Base-by-base conservation (phyloP, 2,888 invertebrate species). In the Uloborus plumipes region DNA sequence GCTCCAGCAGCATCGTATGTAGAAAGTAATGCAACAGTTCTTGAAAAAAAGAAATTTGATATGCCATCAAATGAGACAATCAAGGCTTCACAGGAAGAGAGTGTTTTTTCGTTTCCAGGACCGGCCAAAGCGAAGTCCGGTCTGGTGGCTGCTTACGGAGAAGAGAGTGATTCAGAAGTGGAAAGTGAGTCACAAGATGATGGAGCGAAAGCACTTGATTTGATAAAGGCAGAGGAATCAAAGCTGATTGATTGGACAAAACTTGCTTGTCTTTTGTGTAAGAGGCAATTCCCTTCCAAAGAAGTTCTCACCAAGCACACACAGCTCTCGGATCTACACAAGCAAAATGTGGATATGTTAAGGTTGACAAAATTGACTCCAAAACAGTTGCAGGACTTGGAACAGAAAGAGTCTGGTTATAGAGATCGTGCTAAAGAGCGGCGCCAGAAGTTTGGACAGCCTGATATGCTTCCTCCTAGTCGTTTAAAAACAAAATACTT, bases 391-490 rank as follows among this genome's bases (percentile, higher is more conserved):
- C 84, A 85, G 69, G 85, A 85, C 55, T 53, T 85, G 16, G 86
- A 86, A 53, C 82, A 79, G 69, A 84, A 67, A 47, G 85, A 86
- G 67, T 59, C 85, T 13, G 87, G 90, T 86, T 99, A 99, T 89
- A 92, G 99, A 80, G 99, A 99, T 89, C 91, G 99, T 59, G 99
- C 99, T 0, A 98, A 98, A 87, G 99, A 99, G 88, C 91, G 99
- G 51, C 90, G 99, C 69, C 92, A 95, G 87, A 98, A 98, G 88
- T 98, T 95, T 88, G 98, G 98, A 0, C 94, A 95, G 88, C 94
- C 94, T 22, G 78, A 76, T 26, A 94, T 95, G 85, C 93, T 93
- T 86, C 93, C 94, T 0, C 93, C 93, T 0, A 94, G 93, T 88
- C 92, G 92, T 86, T 90, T 93, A 67, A 94, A 94, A 86, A 88